Base-by-base conservation (phyloP, 2,113 vertebrate species). In the Candoia aspera region DNA sequence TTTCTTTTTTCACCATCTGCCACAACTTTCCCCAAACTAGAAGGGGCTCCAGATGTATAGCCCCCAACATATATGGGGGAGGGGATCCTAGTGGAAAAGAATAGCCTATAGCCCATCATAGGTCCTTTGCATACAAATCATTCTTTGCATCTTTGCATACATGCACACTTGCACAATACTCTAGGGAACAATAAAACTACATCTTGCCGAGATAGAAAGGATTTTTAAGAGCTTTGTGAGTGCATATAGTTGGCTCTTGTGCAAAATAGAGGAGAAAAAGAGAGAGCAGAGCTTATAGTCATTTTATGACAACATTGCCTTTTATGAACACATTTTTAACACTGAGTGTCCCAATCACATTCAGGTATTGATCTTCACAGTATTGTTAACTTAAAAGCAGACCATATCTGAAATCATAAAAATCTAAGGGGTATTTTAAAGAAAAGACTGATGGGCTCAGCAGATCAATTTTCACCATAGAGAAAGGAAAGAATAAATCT, bases 391-490 rank as follows among this genome's bases (percentile, higher is more conserved):
- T 97, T 96, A 97, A 97, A 97, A 97, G 96, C 94, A 97, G 96
- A 96, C 95, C 95, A 95, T 96, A 97, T 97, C 96, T 97, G 97
- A 97, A 97, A 95, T 94, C 95, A 97, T 97, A 97, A 97, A 92
- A 97, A 92, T 97, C 97, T 97, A 97, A 97, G 94, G 96, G 96
- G 93, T 94, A 93, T 95, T 96, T 97, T 97, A 97, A 98, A 98
- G 94, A 95, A 96, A 54, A 96, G 87, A 93, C 93, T 96, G 95
- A 93, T 95, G 89, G 90, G 91, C 83, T 93, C 60, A 59, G 90
- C 94, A 92, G 94, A 94, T 23, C 95, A 94, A 95, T 94, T 96
- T 91, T 93, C 55, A 86, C 68, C 60, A 86, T 62, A 92, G 92
- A 92, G 87, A 93, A 89, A 26, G 29, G 89, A 94, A 95, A 94